Evolutionary conservation across 2,113 vertebrate species (phyloP).

Genomic region (Myiopsitta monachus): DNA sequence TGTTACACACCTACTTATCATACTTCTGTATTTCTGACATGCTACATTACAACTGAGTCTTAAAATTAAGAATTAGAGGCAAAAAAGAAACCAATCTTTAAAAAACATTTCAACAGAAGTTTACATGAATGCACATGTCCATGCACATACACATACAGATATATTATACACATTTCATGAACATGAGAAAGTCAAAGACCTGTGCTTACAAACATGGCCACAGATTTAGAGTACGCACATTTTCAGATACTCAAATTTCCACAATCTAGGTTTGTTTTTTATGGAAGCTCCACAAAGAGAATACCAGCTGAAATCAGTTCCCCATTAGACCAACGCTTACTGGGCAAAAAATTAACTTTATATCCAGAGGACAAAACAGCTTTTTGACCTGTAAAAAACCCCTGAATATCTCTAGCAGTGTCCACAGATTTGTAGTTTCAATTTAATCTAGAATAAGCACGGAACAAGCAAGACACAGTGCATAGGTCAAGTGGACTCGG

Average conservation of each 20-base stretch:
- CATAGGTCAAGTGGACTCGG: background rate
- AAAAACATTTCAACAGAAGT: background rate
- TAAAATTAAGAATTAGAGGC: background rate
- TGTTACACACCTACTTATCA: background rate
- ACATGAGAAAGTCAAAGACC: background rate
- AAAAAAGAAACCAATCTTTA: background rate
- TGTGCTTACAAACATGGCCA: background rate
- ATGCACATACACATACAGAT: background rate
- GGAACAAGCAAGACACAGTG: conserved; percentile 9
- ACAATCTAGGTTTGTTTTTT: background rate
- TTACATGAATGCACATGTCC: background rate
- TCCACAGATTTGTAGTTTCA: background rate
- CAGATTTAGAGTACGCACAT: fast-evolving
- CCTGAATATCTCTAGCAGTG: background rate
- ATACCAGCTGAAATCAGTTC: background rate
- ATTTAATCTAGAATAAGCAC: background rate
- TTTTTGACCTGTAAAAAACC: background rate
- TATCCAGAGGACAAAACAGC: background rate
- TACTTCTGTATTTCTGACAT: background rate
- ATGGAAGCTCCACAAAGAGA: background rate
- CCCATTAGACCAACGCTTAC: background rate
- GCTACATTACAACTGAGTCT: background rate
- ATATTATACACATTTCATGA: background rate
- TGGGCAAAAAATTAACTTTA: background rate
- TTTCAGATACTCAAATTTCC: background rate